Percentiles rank a stretch among this genome's conserved stretches.
phyloP scores from a whole-genome alignment of 1,140 invertebrate genomes.

The Neodiprion fabricii region DNA sequence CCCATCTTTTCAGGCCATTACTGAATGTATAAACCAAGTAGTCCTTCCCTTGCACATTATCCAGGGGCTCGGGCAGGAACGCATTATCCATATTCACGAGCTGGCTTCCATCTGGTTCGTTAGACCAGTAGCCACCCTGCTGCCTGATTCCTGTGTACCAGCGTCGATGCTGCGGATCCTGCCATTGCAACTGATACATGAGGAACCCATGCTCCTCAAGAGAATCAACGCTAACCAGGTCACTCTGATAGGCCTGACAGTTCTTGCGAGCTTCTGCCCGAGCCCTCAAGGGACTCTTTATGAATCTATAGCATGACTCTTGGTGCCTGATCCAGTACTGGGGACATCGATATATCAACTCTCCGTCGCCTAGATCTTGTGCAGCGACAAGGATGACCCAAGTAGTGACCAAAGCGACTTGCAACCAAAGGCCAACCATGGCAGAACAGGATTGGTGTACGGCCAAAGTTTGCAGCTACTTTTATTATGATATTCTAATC shows the following conservation, averaged over 20 bases:
- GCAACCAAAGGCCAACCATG: not conserved
- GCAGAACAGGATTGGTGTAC: not conserved
- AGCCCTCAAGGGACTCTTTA: slow-evolving; percentile 80
- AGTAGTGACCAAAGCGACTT: not conserved
- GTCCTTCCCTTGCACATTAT: slow-evolving; percentile 59
- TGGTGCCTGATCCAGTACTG: slow-evolving; percentile 80
- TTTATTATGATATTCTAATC: no score
- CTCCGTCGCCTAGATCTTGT: slow-evolving; percentile 43
- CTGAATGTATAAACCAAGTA: slow-evolving; percentile 75
- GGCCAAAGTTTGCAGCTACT: no score
- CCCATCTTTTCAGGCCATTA: slow-evolving; percentile 78
- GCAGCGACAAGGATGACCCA: not conserved
- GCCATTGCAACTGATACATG: slow-evolving; percentile 75
- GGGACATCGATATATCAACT: slow-evolving; percentile 70
- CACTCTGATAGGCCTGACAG: slow-evolving; percentile 81
- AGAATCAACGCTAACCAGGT: slow-evolving; percentile 80
- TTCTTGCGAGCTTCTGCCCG: slow-evolving; percentile 81
- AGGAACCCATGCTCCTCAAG: slow-evolving; percentile 89
- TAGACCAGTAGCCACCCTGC: slow-evolving; percentile 79
- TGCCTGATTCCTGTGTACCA: slow-evolving; percentile 85
- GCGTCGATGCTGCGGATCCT: slow-evolving; percentile 84
- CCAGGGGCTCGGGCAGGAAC: slow-evolving; percentile 72
- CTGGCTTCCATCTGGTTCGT: slow-evolving; percentile 80
- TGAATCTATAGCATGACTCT: slow-evolving; percentile 85
- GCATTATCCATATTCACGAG: slow-evolving; percentile 82